Evolutionary conservation across 64 coral and sea anemone genomes (phyloP), one percentile per base, ranked within the genome.

Genomic region (Montipora efflorescens): DNA sequence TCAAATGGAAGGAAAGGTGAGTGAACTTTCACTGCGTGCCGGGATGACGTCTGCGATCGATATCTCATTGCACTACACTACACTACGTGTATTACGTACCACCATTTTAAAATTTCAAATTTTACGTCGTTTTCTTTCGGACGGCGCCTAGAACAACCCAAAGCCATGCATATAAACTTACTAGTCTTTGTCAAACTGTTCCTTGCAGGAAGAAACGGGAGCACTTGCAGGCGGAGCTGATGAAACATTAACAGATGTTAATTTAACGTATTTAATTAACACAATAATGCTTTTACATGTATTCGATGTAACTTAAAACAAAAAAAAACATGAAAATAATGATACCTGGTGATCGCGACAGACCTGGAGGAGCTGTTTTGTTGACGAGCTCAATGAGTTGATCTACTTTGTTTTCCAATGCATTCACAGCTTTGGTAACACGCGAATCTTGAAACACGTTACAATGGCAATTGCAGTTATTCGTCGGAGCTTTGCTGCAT

Each of bases 381-480:
- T 78, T 78, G 4, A 50, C 47, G 13, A 78, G 8, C 0, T 12
- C 14, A 48, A 78, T 49, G 46, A 78, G 46, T 10, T 50, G 11
- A 5, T 78, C 76, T 36, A 78, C 1, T 50, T 78, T 78, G 3
- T 45, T 15, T 78, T 49, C 76, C 19, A 78, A 14, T 2, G 45
- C 76, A 45, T n/a, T 48, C 2, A 78, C 46, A 19, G 76, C 76
- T 8, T 76, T 6, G 2, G 6, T 46, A 45, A 46, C 2, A 4
- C 47, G 10, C 76, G 76, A 49, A 50, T 48, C 76, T 46, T 48
- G 76, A 19, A n/a, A 4, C 1, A 78, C 3, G 3, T 48, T 50
- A 13, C 76, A 78, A 19, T 7, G 76, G 44, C 76, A 78, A 50
- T 78, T 78, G 12, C 76, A 78, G 46, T 78, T 48, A 18, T 78